These are phyloP conservation scores for Tholera decimalis DNA, from an alignment of 2,888 invertebrate species.

Conservation along the genomic window DNA sequence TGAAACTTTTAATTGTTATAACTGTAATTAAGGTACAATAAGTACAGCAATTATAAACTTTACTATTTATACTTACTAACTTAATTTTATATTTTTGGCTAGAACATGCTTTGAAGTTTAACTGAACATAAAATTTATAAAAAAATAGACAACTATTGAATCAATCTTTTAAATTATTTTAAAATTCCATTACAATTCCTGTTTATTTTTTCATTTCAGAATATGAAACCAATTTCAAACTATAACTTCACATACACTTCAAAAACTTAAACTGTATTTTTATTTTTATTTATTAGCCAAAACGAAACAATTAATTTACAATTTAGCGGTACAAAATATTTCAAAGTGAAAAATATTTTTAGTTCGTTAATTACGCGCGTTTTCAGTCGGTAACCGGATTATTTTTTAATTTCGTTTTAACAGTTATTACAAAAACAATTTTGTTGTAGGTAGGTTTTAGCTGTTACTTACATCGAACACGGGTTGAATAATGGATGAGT, in stretches of 20 bases:
- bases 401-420: conserved; percentile 31
- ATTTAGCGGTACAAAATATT: conserved; percentile 16
- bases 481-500: background rate
- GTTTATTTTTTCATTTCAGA: too few relatives aligned
- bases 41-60: conserved; percentile 34
- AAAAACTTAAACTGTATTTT: background rate
- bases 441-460: background rate
- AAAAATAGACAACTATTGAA: too few relatives aligned
- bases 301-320: conserved; percentile 5
- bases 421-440: background rate
- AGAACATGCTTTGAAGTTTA: conserved; percentile 10
- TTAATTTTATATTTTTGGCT: conserved; percentile 15
- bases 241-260: too few relatives aligned
- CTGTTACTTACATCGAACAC: conserved; percentile 5
- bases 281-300: background rate
- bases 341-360: conserved; percentile 29
- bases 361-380: conserved; percentile 27
- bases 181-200: background rate
- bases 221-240: too few relatives aligned
- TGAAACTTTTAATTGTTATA: conserved; percentile 64
- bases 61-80: conserved; percentile 10
- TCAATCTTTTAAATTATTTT: background rate
- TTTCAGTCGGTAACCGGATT: conserved; percentile 28
- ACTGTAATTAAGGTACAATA: conserved; percentile 50
- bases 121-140: conserved; percentile 1